Evolutionary conservation across 1,140 invertebrate genomes (phyloP).

Genomic region (Proales similis): DNA sequence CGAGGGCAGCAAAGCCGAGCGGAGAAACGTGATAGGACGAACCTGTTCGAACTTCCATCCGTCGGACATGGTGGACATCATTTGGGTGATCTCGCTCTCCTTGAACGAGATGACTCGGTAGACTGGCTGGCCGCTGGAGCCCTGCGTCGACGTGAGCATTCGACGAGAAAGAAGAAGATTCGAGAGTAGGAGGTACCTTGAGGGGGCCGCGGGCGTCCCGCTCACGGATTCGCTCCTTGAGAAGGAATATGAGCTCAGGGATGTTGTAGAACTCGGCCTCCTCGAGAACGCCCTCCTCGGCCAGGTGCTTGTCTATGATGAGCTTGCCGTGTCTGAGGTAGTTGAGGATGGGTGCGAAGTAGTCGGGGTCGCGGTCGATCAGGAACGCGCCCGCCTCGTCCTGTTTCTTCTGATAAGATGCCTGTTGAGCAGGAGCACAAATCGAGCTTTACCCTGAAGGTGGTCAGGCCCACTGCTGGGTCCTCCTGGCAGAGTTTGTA

Average conservation of each 20-base stretch:
- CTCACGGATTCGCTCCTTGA: constrained; percentile 81
- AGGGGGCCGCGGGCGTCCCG: constrained; percentile 61
- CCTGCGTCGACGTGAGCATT: no score
- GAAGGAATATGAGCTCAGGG: constrained; percentile 80
- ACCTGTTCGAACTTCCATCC: constrained; percentile 98
- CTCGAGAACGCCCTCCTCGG: constrained; percentile 93
- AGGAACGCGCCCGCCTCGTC: constrained; percentile 96
- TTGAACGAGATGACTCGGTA: constrained; percentile 96
- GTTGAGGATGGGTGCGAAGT: constrained; percentile 93
- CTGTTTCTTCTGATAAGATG: no score
- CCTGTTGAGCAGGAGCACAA: no score
- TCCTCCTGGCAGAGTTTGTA: constrained; percentile 86
- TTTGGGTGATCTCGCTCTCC: constrained; percentile 92
- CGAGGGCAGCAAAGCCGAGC: no score
- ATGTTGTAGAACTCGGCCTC: constrained; percentile 99
- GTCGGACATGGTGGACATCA: constrained; percentile 96
- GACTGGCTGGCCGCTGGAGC: constrained; percentile 70
- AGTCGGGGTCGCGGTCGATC: constrained; percentile 96
- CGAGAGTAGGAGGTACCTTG: constrained; percentile 27
- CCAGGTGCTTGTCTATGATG: constrained; percentile 89
- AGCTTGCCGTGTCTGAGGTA: constrained; percentile 95
- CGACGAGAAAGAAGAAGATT: not conserved
- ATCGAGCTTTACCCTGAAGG: no score
- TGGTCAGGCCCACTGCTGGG: constrained; percentile 43
- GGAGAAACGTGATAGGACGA: no score